Base-by-base conservation (phyloP, 2,797 vertebrate genomes). In the Crenuchus spilurus region DNA sequence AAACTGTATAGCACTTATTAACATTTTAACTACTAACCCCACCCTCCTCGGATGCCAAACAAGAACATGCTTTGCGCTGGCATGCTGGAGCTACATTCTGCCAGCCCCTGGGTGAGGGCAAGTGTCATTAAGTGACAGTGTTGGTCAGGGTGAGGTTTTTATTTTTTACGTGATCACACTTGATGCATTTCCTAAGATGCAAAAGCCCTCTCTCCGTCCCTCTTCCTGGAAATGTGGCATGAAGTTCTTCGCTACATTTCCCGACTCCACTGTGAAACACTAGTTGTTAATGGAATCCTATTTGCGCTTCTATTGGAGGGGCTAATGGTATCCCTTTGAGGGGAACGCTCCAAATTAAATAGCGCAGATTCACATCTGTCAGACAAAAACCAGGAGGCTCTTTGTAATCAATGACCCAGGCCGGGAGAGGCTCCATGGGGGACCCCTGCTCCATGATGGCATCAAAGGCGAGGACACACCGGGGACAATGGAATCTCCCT, bases 351-450 rank as follows among this genome's bases (percentile, higher is more conserved):
- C 90, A 93, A 93, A 93, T 92, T 92, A 92, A 92, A 92, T 92
- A 91, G 91, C 90, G 90, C 91, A 92, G 92, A 92, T 92, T 92
- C 92, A 91, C 93, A 93, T 93, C 92, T 94, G 93, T 93, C 92
- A 94, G 90, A 92, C 90, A 91, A 92, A 76, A 93, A 93, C 91
- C 91, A 92, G 92, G 91, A 92, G 92, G 91, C 91, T 93, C 91
- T 92, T 92, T 93, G 92, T 94, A 93, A 92, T 94, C 92, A 92
- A 93, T 92, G 92, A 92, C 91, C 91, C 92, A 92, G 90, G 92
- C 91, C 88, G 84, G 89, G 90, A 91, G 90, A 88, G 87, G 80
- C 88, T 92, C 88, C 84, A 79, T 73, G 62, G 90, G 88, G 90
- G 88, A 86, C 77, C 80, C 70, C 66, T 63, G 82, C 62, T 74